Evolutionary conservation across 2,888 invertebrate species (phyloP).

Genomic region (Cloeon dipterum): DNA sequence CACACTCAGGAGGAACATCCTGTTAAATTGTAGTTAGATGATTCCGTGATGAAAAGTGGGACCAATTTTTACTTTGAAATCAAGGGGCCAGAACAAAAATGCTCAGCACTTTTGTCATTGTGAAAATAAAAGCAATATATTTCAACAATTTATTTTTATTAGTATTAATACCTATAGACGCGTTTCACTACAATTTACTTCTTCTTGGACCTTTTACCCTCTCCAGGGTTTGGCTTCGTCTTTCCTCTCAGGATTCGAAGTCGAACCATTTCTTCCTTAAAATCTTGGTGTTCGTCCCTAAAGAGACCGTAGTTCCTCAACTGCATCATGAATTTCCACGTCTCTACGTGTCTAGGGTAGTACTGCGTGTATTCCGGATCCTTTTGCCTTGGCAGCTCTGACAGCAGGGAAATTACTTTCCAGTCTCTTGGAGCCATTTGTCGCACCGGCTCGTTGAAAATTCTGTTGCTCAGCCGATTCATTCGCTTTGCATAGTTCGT

Average conservation of each 20-base stretch:
- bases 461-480: slow-evolving; percentile 63
- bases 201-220: slow-evolving; percentile 11
- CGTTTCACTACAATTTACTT: slow-evolving; percentile 6
- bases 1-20: too few species aligned
- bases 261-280: slow-evolving; percentile 65
- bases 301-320: slow-evolving; percentile 56
- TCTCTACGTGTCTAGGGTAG: slow-evolving; percentile 68
- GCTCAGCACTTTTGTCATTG: too few species aligned
- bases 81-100: too few species aligned
- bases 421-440: slow-evolving; percentile 26
- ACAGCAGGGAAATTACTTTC: slow-evolving; percentile 46
- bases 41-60: too few species aligned
- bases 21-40: too few species aligned
- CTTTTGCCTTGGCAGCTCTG: slow-evolving; percentile 48
- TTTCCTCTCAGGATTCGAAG: slow-evolving; percentile 57
- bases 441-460: slow-evolving; percentile 69
- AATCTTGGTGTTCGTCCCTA: slow-evolving; percentile 68
- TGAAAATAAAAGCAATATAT: too few species aligned
- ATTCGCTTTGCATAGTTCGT: slow-evolving; percentile 68
- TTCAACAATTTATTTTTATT: too few species aligned
- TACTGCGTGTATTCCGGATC: slow-evolving; percentile 51
- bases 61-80: too few species aligned
- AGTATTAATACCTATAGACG: too few species aligned
- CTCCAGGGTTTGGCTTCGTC: slow-evolving; percentile 23
- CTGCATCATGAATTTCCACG: slow-evolving; percentile 42